Percentiles rank a stretch among this genome's conserved stretches.
phyloP scores from a whole-genome alignment of 1,140 invertebrate genomes.

The Drusus annulatus region DNA sequence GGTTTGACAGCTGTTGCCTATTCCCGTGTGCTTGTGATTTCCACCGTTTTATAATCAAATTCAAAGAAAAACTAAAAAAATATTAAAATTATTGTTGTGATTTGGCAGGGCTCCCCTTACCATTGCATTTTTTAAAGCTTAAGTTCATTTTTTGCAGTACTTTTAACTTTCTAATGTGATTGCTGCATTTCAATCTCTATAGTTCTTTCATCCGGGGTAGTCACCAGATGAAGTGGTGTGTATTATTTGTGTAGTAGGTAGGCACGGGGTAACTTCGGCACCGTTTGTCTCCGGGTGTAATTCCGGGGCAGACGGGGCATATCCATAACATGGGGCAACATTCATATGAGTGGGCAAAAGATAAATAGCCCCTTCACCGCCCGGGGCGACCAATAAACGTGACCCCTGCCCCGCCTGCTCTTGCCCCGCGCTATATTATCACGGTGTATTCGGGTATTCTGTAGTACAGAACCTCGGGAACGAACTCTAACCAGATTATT shows the following conservation, averaged over 20 bases:
- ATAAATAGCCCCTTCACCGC: slow-evolving; percentile 58
- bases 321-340: slow-evolving; percentile 55
- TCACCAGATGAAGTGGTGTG: too few species aligned
- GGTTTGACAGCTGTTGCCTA: too few species aligned
- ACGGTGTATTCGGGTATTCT: neutral
- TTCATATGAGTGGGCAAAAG: slow-evolving; percentile 57
- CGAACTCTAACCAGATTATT: slow-evolving; percentile 55
- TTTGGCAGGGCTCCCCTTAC: too few species aligned
- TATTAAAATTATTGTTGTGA: too few species aligned
- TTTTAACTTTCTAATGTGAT: too few species aligned
- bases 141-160: too few species aligned
- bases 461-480: slow-evolving; percentile 1
- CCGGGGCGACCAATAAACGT: slow-evolving; percentile 55
- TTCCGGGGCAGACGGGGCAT: slow-evolving; percentile 49
- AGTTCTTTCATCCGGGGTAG: too few species aligned
- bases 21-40: too few species aligned
- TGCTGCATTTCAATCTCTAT: too few species aligned
- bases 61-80: too few species aligned
- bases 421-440: slow-evolving; percentile 1
- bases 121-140: too few species aligned
- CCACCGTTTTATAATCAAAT: too few species aligned
- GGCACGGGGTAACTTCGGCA: slow-evolving; percentile 6
- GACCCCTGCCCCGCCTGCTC: slow-evolving; percentile 34
- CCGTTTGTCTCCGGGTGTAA: slow-evolving; percentile 38
- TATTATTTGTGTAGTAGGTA: neutral